Percentiles rank a stretch among this genome's conserved stretches.
Conservation (phyloP, 1,140 invertebrate species). For the Lethocerus indicus region DNA sequence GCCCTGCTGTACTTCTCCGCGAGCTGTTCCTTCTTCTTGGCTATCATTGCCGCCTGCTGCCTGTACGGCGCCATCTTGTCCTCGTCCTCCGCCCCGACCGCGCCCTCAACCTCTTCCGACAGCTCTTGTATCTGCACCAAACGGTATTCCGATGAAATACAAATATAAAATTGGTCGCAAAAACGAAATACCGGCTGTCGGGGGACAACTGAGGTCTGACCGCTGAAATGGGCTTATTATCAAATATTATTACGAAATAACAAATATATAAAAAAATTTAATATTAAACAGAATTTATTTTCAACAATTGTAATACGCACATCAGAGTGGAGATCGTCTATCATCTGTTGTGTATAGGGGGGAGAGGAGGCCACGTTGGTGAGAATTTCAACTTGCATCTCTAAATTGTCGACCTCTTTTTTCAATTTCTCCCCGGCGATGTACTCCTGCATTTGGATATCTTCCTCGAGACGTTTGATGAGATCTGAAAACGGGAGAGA, state of each 20-base stretch:
- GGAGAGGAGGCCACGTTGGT: slow-evolving; percentile 44
- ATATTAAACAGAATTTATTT: no score
- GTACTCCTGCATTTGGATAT: slow-evolving; percentile 54
- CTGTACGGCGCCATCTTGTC: slow-evolving; percentile 68
- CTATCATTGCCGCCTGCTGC: slow-evolving; percentile 65
- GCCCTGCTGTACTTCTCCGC: slow-evolving; percentile 49
- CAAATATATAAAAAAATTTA: no score
- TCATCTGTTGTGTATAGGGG: slow-evolving; percentile 46
- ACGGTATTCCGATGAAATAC: no score
- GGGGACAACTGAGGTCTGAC: no score
- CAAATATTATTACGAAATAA: no score
- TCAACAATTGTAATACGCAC: no score
- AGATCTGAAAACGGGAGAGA: slow-evolving; percentile 19
- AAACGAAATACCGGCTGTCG: no score
- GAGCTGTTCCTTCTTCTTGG: slow-evolving; percentile 54
- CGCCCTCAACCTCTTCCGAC: slow-evolving; percentile 39
- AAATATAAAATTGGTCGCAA: neutral
- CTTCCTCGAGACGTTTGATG: slow-evolving; percentile 55
- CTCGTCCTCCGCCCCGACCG: slow-evolving; percentile 34
- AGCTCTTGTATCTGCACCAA: slow-evolving; percentile 34
- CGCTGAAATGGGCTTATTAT: no score
- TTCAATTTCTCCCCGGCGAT: slow-evolving; percentile 65
- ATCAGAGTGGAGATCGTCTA: slow-evolving; percentile 41
- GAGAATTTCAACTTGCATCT: slow-evolving; percentile 47
- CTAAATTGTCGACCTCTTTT: slow-evolving; percentile 41